These are phyloP conservation scores for Meriones psammophilus DNA, from an alignment of 2,797 vertebrate genomes.

Conservation along the genomic window DNA sequence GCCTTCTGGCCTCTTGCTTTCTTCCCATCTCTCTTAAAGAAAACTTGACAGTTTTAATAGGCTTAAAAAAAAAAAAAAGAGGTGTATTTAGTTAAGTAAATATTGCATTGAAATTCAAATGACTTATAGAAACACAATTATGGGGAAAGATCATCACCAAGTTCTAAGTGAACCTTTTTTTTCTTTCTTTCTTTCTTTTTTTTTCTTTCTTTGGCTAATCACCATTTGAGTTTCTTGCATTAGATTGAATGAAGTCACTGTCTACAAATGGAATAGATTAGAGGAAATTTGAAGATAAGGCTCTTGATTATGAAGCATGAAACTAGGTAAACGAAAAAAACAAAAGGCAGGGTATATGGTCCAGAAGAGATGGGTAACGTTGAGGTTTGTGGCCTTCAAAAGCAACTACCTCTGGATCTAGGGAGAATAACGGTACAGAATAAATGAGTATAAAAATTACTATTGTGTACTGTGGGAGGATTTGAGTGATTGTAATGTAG, in stretches of 20 bases:
- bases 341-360: neutral
- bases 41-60: neutral
- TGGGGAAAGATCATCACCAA: neutral
- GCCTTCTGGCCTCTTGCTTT: neutral
- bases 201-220: too few relatives aligned
- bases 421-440: neutral
- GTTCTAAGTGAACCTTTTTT: neutral
- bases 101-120: slow-evolving; percentile 23
- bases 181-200: neutral
- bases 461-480: neutral
- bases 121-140: neutral
- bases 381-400: neutral
- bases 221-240: neutral
- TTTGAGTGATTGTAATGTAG: neutral
- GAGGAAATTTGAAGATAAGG: neutral
- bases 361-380: neutral
- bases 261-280: neutral
- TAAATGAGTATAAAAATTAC: neutral
- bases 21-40: neutral
- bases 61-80: neutral
- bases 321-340: neutral
- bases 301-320: neutral
- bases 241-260: neutral
- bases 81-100: slow-evolving; percentile 9
- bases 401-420: neutral